Percentiles rank a stretch among this genome's conserved stretches.
These are phyloP conservation scores for Xylota sylvarum DNA, from an alignment of 2,888 invertebrate genomes.

Conservation along the genomic window DNA sequence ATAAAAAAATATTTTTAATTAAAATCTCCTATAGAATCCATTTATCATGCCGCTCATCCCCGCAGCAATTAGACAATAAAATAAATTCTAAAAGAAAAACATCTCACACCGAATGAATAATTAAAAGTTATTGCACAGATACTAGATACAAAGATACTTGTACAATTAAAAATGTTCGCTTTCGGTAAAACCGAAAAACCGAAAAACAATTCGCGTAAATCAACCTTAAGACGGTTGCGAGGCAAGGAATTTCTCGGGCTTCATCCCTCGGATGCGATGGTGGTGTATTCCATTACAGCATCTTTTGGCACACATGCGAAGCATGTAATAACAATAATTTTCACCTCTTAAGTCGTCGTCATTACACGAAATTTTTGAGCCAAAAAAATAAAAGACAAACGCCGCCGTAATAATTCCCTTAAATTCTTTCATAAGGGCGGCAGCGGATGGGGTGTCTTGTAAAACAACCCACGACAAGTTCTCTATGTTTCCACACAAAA, in stretches of 20 bases:
- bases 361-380: conserved; percentile 36
- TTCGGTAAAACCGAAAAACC: conserved; percentile 12
- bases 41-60: conserved; percentile 73
- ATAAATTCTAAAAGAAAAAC: conserved; percentile 49
- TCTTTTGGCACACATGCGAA: conserved; percentile 21
- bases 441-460: conserved; percentile 19
- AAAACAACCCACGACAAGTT: conserved; percentile 61
- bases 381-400: conserved; percentile 5
- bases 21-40: conserved; percentile 61
- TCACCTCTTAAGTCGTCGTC: conserved; percentile 75
- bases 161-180: conserved; percentile 55
- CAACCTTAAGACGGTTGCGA: conserved; percentile 60
- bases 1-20: conserved; percentile 65
- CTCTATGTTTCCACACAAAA: conserved; percentile 61
- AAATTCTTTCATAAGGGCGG: conserved; percentile 22
- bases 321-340: conserved; percentile 75
- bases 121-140: conserved; percentile 66
- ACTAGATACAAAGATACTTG: conserved; percentile 38
- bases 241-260: conserved; percentile 10
- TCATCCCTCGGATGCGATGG: neutral
- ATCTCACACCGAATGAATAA: conserved; percentile 67
- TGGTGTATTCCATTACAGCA: neutral
- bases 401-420: conserved; percentile 35
- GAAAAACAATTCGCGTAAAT: conserved; percentile 73
- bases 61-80: conserved; percentile 70